Evolutionary conservation across 1,140 invertebrate genomes (phyloP).

Genomic region (Drosophila orosa): DNA sequence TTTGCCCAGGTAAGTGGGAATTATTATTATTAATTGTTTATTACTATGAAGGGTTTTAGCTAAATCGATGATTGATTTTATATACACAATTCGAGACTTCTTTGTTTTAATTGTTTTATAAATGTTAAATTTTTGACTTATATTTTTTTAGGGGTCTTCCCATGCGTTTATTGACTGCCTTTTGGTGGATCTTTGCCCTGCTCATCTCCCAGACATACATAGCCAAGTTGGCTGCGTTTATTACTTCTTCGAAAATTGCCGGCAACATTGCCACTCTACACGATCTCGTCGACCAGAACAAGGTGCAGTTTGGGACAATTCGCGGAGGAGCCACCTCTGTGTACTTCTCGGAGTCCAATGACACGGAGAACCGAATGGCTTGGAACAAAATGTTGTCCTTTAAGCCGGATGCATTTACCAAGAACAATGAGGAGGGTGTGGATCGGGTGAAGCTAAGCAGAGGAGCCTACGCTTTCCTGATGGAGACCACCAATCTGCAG

Average conservation of each 20-base stretch:
- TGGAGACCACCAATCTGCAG: constrained; percentile 93
- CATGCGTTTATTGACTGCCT: constrained; percentile 92
- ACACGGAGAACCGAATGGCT: constrained; percentile 89
- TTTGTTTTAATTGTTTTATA: background rate
- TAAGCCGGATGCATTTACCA: constrained; percentile 92
- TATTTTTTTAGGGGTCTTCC: constrained; percentile 88
- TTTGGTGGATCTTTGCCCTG: constrained; percentile 98
- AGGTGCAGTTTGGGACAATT: constrained; percentile 94
- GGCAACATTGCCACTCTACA: constrained; percentile 93
- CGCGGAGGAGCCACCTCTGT: constrained; percentile 89
- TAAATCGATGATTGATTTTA: too few relatives aligned
- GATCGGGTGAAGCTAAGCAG: constrained; percentile 89
- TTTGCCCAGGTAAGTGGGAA: constrained; percentile 88
- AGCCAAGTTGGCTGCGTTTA: constrained; percentile 96
- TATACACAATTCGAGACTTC: too few relatives aligned
- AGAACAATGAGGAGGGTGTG: constrained; percentile 92
- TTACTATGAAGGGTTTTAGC: too few relatives aligned
- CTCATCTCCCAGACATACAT: constrained; percentile 98
- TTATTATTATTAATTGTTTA: background rate
- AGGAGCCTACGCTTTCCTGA: constrained; percentile 90
- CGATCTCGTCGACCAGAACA: constrained; percentile 94
- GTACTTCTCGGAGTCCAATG: constrained; percentile 86
- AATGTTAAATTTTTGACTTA: background rate
- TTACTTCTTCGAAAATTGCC: constrained; percentile 93
- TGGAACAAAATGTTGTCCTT: constrained; percentile 92